phyloP scores from a whole-genome alignment of 2,113 vertebrate genomes.

The Forbesichthys agassizii region DNA sequence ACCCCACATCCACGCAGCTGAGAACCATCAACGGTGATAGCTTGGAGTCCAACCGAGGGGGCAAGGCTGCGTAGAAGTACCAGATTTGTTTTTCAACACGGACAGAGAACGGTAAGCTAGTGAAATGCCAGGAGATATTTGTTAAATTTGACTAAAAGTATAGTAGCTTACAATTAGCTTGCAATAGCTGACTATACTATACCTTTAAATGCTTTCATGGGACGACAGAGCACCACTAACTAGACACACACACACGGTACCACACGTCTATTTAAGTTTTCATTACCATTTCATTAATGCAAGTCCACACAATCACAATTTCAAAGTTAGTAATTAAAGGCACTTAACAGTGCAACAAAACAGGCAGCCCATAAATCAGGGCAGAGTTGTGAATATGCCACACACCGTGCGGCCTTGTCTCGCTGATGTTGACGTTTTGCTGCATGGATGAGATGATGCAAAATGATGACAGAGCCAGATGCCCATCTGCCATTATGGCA shows the following conservation, averaged over 20 bases:
- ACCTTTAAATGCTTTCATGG: background rate
- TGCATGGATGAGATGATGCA: slow-evolving; percentile 19
- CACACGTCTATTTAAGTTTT: background rate
- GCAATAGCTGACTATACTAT: too few species aligned
- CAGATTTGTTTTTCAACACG: too few species aligned
- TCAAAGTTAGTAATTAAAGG: slow-evolving; percentile 37
- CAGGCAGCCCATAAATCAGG: slow-evolving; percentile 19
- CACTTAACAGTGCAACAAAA: slow-evolving; percentile 12
- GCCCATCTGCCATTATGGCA: too few species aligned
- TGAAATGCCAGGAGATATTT: too few species aligned
- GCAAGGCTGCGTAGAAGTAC: too few species aligned
- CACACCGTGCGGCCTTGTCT: slow-evolving; percentile 23
- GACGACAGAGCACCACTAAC: slow-evolving; percentile 7
- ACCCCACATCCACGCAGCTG: too few species aligned
- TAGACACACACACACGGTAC: background rate
- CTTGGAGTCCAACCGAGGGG: too few species aligned
- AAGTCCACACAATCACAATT: slow-evolving; percentile 28
- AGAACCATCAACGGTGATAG: too few species aligned
- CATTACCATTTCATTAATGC: slow-evolving; percentile 39
- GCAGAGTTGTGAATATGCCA: slow-evolving; percentile 11
- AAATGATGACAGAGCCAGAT: too few species aligned
- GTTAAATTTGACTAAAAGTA: too few species aligned
- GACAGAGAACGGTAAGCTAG: too few species aligned
- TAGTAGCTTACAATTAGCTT: too few species aligned
- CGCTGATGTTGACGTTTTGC: slow-evolving; percentile 28